Evolutionary conservation across 2,888 invertebrate species (phyloP).

Genomic region (Lepidocyrtoides sp.): DNA sequence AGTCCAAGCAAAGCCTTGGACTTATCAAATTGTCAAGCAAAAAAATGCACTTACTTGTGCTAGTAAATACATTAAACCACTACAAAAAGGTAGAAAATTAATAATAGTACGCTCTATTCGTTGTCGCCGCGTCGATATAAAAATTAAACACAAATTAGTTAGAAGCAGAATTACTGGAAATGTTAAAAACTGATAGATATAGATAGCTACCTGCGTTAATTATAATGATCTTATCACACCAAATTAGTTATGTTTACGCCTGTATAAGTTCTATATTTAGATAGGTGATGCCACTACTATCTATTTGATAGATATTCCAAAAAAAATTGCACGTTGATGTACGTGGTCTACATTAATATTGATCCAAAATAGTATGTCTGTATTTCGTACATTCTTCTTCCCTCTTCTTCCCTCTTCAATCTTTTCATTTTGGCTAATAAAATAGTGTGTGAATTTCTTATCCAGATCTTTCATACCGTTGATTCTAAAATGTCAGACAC

Average conservation of each 20-base stretch:
- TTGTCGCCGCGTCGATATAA: too few species aligned
- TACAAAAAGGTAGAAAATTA: too few species aligned
- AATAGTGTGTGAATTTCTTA: background rate
- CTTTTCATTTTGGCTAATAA: background rate
- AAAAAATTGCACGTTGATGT: slow-evolving; percentile 36
- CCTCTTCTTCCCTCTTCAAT: background rate
- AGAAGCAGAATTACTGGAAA: too few species aligned
- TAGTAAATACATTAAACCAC: too few species aligned
- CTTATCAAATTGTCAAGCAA: background rate
- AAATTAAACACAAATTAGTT: too few species aligned
- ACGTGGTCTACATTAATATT: background rate
- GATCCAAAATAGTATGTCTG: background rate
- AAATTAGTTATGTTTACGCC: too few species aligned
- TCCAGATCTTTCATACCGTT: background rate
- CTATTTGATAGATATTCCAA: background rate
- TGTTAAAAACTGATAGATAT: too few species aligned
- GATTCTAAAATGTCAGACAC: slow-evolving; percentile 15
- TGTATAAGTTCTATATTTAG: background rate
- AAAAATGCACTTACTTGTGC: too few species aligned
- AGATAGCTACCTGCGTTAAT: too few species aligned
- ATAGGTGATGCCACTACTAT: background rate
- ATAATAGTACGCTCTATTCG: too few species aligned
- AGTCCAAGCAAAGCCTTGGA: background rate
- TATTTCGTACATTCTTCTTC: too few species aligned
- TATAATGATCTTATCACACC: too few species aligned